Conservation (phyloP, 2,113 vertebrate genomes). For the Austrofundulus limnaeus region DNA sequence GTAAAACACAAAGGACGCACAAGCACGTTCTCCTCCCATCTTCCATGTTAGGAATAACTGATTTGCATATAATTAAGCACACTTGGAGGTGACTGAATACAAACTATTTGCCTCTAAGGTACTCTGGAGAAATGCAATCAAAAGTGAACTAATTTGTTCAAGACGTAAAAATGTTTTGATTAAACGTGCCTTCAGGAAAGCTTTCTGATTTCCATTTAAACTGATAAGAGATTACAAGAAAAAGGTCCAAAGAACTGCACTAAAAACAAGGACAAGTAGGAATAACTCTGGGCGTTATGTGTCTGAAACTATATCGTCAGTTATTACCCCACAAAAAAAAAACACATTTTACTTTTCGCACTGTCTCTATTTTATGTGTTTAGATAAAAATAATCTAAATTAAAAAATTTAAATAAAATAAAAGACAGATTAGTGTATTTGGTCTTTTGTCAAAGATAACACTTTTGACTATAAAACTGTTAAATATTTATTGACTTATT, state of each 20-base stretch:
- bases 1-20: slow-evolving; percentile 1
- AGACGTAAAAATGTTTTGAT: slow-evolving; percentile 63
- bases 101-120: slow-evolving; percentile 69
- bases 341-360: not conserved
- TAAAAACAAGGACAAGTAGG: not conserved
- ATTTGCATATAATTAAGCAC: slow-evolving; percentile 61
- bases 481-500: not conserved
- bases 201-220: slow-evolving; percentile 42
- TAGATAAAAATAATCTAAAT: no score
- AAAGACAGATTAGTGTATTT: no score
- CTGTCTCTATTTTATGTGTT: not conserved
- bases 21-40: slow-evolving; percentile 16
- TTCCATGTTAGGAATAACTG: slow-evolving; percentile 10
- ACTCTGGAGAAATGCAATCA: slow-evolving; percentile 71
- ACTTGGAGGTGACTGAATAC: slow-evolving; percentile 55
- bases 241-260: slow-evolving; percentile 24
- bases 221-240: slow-evolving; percentile 21
- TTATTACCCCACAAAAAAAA: not conserved
- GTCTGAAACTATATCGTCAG: not conserved
- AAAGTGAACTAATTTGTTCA: slow-evolving; percentile 72
- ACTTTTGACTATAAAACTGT: no score
- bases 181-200: slow-evolving; percentile 65
- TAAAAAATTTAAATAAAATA: no score
- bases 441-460: no score
- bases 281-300: not conserved